Base-by-base conservation (phyloP, 1,140 invertebrate species). In the Pantala flavescens region DNA sequence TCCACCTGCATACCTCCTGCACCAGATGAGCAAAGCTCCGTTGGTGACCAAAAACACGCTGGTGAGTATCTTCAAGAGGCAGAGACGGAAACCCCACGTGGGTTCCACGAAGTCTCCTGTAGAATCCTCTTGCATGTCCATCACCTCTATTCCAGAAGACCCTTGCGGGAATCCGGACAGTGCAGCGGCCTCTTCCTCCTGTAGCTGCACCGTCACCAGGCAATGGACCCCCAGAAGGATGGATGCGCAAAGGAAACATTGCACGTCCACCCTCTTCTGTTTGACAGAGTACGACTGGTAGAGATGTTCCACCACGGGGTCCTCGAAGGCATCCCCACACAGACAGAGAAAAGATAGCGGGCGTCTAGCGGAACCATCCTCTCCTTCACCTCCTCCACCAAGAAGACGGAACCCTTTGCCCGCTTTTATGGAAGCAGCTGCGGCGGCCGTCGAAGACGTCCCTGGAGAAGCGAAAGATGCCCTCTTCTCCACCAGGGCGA, bases 251-350 rank as follows among this genome's bases (percentile, higher is more conserved):
- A 94, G 83, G 80, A 93, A 90, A 78, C 90, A 90, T 77, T 89
- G 87, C n/a, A 94, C 82, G n/a, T 90, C 91, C 36, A 88, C 86
- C 72, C 91, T 88, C 75, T 90, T 87, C 80, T 93, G 91, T 76
- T 90, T 88, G 70, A 90, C 84, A 70, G 89, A 90, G 80, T 93
- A 93, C 55, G 88, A 88, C 76, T 88, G 87, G 81, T 93, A 95
- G 0, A 94, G 84, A 78, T 86, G 85, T 80, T 94, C 91, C 71
- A 93, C 84, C 55, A 87, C 85, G 23, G 84, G 79, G 76, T 90
- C 88, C 19, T 78, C 78, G 76, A 84, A 84, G 1, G 81, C 79
- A 9, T 63, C 49, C 5, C 49, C 49, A 12, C 49, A 63, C 14
- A 63, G 12, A 63, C 49, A 63, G 49, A 63, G 49, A 21, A 21